Conservation (phyloP, 2,888 invertebrate genomes). For the Stenurella melanura region DNA sequence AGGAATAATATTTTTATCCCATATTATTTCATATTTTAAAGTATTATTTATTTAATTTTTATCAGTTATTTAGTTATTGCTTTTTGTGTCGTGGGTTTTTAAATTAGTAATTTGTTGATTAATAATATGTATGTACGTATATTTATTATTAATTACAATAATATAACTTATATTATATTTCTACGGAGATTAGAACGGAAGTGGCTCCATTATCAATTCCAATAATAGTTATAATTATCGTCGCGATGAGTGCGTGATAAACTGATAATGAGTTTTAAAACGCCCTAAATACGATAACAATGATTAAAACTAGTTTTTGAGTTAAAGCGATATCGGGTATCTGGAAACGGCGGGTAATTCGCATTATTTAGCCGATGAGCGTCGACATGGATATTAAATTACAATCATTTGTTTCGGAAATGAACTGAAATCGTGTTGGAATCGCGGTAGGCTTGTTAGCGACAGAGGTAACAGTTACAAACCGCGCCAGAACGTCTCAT, state of each 20-base stretch:
- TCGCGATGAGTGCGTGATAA: constrained; percentile 41
- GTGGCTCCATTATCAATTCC: constrained; percentile 1
- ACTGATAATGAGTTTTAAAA: constrained; percentile 50
- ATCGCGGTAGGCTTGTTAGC: constrained; percentile 72
- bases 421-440: constrained; percentile 72
- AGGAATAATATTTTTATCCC: too few relatives aligned
- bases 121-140: too few relatives aligned
- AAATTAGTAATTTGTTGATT: too few relatives aligned
- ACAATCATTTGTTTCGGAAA: constrained; percentile 74
- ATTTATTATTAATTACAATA: too few relatives aligned
- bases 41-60: too few relatives aligned
- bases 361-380: constrained; percentile 69
- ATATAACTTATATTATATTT: too few relatives aligned
- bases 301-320: constrained; percentile 54
- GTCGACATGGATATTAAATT: constrained; percentile 71
- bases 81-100: too few relatives aligned
- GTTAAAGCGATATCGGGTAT: constrained; percentile 39
- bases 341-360: constrained; percentile 62
- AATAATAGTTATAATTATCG: constrained; percentile 3
- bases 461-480: constrained; percentile 50
- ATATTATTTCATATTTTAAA: too few relatives aligned
- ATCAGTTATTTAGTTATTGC: too few relatives aligned
- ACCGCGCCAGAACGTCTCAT: constrained; percentile 57
- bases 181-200: background rate
- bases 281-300: constrained; percentile 50